Conservation (phyloP, 2,797 vertebrate genomes). For the Sus cebifrons region DNA sequence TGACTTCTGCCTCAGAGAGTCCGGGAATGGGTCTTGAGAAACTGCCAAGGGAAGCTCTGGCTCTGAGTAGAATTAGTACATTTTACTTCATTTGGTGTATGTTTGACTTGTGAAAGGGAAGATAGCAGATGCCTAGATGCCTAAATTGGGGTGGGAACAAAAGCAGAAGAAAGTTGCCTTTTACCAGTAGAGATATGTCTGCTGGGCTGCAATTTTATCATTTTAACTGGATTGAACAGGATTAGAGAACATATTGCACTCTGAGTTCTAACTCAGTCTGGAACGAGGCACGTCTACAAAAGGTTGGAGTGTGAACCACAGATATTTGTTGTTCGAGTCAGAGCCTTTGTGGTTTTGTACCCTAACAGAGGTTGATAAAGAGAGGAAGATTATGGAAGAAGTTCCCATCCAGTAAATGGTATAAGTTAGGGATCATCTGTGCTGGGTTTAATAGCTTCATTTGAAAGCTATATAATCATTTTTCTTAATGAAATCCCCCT, state of each 20-base stretch:
- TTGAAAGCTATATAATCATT: conserved; percentile 20
- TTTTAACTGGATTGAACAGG: neutral
- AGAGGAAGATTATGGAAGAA: neutral
- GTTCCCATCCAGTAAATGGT: neutral
- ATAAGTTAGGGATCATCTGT: neutral
- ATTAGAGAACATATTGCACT: neutral
- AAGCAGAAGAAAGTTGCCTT: neutral
- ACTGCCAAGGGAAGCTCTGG: neutral
- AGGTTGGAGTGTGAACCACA: neutral
- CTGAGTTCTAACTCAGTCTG: neutral
- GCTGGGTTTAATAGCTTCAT: neutral
- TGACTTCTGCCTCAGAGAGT: neutral
- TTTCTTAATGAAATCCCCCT: conserved; percentile 36
- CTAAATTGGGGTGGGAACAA: neutral
- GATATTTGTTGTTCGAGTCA: neutral
- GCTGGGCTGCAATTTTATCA: neutral
- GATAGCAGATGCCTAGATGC: neutral
- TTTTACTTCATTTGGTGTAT: neutral
- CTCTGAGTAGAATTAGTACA: neutral
- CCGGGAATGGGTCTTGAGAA: neutral
- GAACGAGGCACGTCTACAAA: neutral
- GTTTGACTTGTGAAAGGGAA: neutral
- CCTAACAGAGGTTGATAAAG: neutral
- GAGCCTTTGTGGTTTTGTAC: conserved; percentile 6
- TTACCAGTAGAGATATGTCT: neutral